Base-by-base conservation (phyloP, 1,140 invertebrate species). In the Drosophila bipectinata region DNA sequence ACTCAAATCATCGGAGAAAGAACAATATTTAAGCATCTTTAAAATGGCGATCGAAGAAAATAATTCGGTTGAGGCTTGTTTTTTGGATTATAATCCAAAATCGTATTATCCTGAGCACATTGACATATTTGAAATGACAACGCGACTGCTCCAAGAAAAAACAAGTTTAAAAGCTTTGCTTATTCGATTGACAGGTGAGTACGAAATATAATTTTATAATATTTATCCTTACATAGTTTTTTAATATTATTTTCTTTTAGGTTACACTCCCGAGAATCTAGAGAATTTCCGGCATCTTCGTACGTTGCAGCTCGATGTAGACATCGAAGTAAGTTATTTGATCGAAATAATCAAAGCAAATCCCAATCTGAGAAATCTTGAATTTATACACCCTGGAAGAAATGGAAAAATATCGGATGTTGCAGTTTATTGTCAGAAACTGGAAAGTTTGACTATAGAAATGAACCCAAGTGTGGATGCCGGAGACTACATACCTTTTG, bases 381-480 rank as follows among this genome's bases (percentile, higher is more conserved):
- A 0, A 2, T 15, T 66, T 18, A 1, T 1, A 1, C 24, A 44
- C 32, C 37, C 56, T 4, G 56, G 48, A 49, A 60, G 60, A 6
- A 14, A 39, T 4, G 62, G 62, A 5, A 39, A n/a, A 30, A 3
- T 64, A 2, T 21, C 55, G 1, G 62, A 64, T 21, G 60, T 64
- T 26, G 30, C 44, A 47, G 18, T 32, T 4, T 60, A 39, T 21
- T 18, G 55, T 15, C 18, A 48, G 0, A 59, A 60, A 14, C 12
- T 64, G 4, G 4, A 18, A 28, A 9, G 1, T 1, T 24, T 60
- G 1, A 14, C 5, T 5, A 28, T 64, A 18, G 21, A 28, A n/a
- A 64, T 64, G 21, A 64, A 59, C 26, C 21, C 41, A n/a, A 30
- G 28, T 8, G 44, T 24, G 3, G 10, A 64, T 48, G 44, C 55